Evolutionary conservation across 2,797 vertebrate species (phyloP), one percentile per base, ranked within the genome.

Genomic region (Tangara arthus): DNA sequence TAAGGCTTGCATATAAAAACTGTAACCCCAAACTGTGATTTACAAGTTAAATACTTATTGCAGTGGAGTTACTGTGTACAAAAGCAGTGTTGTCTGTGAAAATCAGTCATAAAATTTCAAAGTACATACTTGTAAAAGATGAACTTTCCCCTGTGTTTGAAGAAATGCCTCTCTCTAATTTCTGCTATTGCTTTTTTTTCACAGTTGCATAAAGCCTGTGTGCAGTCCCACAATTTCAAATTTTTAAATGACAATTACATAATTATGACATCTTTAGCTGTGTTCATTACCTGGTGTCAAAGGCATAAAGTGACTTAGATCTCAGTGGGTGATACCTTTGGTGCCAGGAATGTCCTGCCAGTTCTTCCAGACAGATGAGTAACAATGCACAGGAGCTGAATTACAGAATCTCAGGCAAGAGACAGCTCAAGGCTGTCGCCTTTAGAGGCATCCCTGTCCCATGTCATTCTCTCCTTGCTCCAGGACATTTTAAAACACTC

Each of bases 381-480:
- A 53, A 41, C 44, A 81, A 65, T 0, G 13, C 20, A 15, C 6
- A 70, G 64, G 47, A 80, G 47, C 28, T 66, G 37, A 71, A 44
- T 34, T 49, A 79, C 18, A 63, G 61, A 66, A 39, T 30, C 53
- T 55, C 49, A 47, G 61, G 41, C 53, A 75, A 50, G 19, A 59
- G 7, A n/a, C 2, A 2, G 6, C 34, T 61, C 34, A 35, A 32
- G 9, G 3, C 0, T 44, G 12, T 46, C 70, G 55, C 8, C 19
- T 56, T 68, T 8, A 56, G 41, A 68, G 32, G 8, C 18, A 82
- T 41, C 21, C 37, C 27, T 75, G 32, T 24, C 28, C 30, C 20
- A 8, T 9, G 7, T 24, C 46, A 24, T 59, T 79, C 28, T 32
- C 19, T 77, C 32, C 72, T 82, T 83, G 32, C 14, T 69, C 60